Conservation (phyloP, 1,140 invertebrate species). For the Zophobas atratus region DNA sequence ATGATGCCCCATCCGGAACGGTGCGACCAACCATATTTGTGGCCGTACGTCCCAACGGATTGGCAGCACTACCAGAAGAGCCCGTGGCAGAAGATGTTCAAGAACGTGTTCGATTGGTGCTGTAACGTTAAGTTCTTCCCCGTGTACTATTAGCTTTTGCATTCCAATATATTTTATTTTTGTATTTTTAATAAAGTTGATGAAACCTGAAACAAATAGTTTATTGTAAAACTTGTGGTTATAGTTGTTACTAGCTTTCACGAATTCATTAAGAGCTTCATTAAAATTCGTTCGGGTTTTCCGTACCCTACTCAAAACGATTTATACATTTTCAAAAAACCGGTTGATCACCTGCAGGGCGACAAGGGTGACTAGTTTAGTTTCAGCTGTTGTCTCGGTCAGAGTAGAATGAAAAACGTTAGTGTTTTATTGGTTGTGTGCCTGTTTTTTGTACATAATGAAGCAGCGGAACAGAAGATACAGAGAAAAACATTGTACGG, state of each 20-base stretch:
- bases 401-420: conserved; percentile 35
- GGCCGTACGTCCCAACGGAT: conserved; percentile 79
- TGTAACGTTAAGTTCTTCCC: conserved; percentile 48
- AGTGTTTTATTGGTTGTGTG: conserved; percentile 46
- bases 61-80: conserved; percentile 74
- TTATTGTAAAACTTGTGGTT: no score
- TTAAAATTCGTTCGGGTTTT: no score
- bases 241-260: no score
- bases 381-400: conserved; percentile 24
- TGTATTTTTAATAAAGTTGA: no score
- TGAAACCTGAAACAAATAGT: no score
- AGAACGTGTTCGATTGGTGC: conserved; percentile 92
- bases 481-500: conserved; percentile 46
- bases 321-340: no score
- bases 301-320: no score
- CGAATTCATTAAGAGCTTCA: no score
- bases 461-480: conserved; percentile 7
- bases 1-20: conserved; percentile 99
- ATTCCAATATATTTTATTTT: no score
- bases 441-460: conserved; percentile 45
- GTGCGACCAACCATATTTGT: conserved; percentile 88
- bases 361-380: no score
- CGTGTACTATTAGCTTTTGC: conserved; percentile 54
- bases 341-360: no score
- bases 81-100: conserved; percentile 94